Evolutionary conservation across 2,888 invertebrate species (phyloP).

Genomic region (Pachliopta kotzebuea): DNA sequence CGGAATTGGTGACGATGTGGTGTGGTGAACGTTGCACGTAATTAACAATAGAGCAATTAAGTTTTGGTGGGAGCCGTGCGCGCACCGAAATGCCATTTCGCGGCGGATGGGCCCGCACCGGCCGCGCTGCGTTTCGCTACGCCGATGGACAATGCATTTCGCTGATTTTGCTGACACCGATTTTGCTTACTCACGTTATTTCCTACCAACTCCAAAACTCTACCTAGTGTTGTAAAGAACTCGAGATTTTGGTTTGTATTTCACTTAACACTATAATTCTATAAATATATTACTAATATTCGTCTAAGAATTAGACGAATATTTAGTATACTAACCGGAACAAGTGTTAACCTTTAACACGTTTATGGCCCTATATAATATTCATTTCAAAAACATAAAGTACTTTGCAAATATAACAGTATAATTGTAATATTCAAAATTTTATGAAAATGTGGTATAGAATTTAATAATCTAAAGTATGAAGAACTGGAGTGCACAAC

Average conservation of each 20-base stretch:
- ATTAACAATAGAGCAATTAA: constrained; percentile 81
- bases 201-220: constrained; percentile 35
- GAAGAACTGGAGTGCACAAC: too few relatives aligned
- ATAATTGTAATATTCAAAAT: too few relatives aligned
- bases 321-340: not conserved
- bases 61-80: constrained; percentile 60
- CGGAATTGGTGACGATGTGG: constrained; percentile 56
- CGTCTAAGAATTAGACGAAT: too few relatives aligned
- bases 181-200: constrained; percentile 61
- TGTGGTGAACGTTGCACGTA: constrained; percentile 69
- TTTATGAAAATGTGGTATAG: too few relatives aligned
- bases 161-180: constrained; percentile 68
- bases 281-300: too few relatives aligned
- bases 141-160: constrained; percentile 66
- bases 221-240: not conserved
- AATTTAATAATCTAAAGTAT: too few relatives aligned
- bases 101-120: constrained; percentile 30
- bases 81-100: constrained; percentile 48
- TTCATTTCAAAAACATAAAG: too few relatives aligned
- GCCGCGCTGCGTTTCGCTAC: constrained; percentile 53
- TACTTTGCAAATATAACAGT: too few relatives aligned
- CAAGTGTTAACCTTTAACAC: not conserved
- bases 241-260: not conserved
- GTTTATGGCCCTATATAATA: too few relatives aligned
- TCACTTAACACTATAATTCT: not conserved